Evolutionary conservation across 2,113 vertebrate genomes (phyloP).

Genomic region (Myodes glareolus): DNA sequence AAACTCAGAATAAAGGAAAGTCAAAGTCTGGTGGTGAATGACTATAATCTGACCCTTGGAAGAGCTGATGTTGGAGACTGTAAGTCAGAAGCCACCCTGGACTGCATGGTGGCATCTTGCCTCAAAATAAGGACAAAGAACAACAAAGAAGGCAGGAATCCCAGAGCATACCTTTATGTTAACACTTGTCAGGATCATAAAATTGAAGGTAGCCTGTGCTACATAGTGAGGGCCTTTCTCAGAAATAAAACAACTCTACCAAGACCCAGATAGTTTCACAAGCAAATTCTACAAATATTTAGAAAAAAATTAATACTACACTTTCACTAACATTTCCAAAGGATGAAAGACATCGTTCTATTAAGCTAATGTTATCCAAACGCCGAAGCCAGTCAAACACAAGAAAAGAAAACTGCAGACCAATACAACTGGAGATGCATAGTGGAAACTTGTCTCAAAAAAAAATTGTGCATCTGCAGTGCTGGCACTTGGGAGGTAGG

Average conservation of each 20-base stretch:
- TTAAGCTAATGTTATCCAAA: neutral
- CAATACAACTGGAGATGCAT: neutral
- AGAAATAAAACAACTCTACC: neutral
- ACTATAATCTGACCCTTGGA: neutral
- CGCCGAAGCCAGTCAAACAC: neutral
- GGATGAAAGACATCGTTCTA: neutral
- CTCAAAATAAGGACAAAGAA: neutral
- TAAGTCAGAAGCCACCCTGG: neutral
- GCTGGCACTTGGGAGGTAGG: neutral
- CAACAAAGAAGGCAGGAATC: neutral
- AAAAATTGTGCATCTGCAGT: neutral
- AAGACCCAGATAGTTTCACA: neutral
- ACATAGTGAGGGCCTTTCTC: neutral
- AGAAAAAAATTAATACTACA: too few relatives aligned
- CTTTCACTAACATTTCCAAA: too few relatives aligned
- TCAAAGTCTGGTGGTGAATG: neutral
- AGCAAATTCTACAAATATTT: neutral
- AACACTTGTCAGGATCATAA: neutral
- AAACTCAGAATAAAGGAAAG: neutral
- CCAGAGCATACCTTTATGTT: neutral
- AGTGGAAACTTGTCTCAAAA: neutral
- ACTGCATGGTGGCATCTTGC: too few relatives aligned
- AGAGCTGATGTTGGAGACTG: neutral
- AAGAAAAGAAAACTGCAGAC: neutral
- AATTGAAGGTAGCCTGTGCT: neutral